Evolutionary conservation across 2,888 invertebrate species (phyloP), one percentile per base, ranked within the genome.

Genomic region (Fragum fragum): DNA sequence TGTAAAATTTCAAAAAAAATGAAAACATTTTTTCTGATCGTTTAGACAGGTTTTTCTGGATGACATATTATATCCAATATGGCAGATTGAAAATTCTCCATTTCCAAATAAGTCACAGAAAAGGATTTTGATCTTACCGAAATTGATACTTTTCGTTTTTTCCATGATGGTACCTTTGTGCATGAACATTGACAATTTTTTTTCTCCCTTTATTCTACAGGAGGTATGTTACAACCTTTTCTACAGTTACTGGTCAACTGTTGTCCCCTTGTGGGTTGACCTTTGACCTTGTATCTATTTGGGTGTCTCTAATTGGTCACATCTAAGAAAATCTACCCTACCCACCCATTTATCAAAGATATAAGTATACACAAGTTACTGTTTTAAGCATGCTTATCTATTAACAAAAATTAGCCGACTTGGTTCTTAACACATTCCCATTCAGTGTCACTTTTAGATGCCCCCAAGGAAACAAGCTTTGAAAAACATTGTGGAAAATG

Each of bases 311-410:
- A 28, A 26, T 16, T 61, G 61, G 61, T 61, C 61, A 32, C 61
- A 29, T 61, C 61, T 61, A 14, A 59, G 11, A 32, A 32, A 61
- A 23, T 66, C 42, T 42, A 29, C 26, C 66, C 39, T 42, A 32
- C 66, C 14, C 23, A 42, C 16, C 14, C 7, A 42, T 2, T 21
- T 63, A 36, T 39, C 36, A 39, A 39, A 42, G 2, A 16, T 6
- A 23, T 61, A 71, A 66, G 71, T 76, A 66, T 77, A 66, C 9
- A 42, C 42, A 71, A 36, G 42, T 63, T 36, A 66, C 26, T 71
- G 42, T 59, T 71, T 39, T 76, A 29, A 53, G 77, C 77, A 77
- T 77, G 77, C 72, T 72, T 77, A 26, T 39, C n/a, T 42, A 52
- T 66, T 66, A 66, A 66, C 66, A 66, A 66, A 57, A 26, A 5